These are phyloP conservation scores for Eugnorisma glareosa DNA, from an alignment of 2,888 invertebrate species.

Conservation along the genomic window DNA sequence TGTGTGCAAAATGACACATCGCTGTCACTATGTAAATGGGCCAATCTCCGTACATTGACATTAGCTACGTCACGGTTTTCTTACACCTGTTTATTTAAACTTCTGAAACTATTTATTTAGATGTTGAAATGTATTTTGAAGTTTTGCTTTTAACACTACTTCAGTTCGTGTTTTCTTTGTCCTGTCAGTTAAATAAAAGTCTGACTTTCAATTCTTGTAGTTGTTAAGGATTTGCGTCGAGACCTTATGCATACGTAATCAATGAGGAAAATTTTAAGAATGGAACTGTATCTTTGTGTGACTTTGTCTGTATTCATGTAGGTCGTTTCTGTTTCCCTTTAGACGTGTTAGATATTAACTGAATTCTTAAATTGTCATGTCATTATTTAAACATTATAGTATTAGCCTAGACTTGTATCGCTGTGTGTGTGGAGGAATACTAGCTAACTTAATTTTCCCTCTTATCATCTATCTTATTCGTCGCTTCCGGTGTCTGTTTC, in stretches of 20 bases:
- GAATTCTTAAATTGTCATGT: background rate
- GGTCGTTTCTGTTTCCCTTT: slow-evolving; percentile 14
- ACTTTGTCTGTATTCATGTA: slow-evolving; percentile 32
- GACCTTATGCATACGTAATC: slow-evolving; percentile 39
- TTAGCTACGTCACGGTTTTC: slow-evolving; percentile 28
- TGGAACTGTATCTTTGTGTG: slow-evolving; percentile 29
- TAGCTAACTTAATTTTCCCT: background rate
- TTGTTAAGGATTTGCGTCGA: slow-evolving; percentile 20
- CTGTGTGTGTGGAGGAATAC: background rate
- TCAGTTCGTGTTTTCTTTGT: slow-evolving; percentile 18
- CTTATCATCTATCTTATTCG: background rate
- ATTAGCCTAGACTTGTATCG: background rate
- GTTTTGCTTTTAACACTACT: slow-evolving; percentile 20
- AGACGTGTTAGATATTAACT: slow-evolving; percentile 4
- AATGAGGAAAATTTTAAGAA: slow-evolving; percentile 50
- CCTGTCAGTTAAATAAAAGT: slow-evolving; percentile 12
- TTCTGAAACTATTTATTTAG: slow-evolving; percentile 48
- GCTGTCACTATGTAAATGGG: slow-evolving; percentile 41
- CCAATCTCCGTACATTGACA: slow-evolving; percentile 52
- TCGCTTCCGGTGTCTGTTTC: background rate
- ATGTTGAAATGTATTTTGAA: slow-evolving; percentile 37
- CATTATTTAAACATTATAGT: slow-evolving; percentile 1
- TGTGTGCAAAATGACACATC: slow-evolving; percentile 43
- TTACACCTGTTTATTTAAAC: slow-evolving; percentile 38
- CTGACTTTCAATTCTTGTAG: slow-evolving; percentile 10